A percentile compares a stretch with the other conserved stretches of the same genome.
phyloP scores from a whole-genome alignment of 2,888 invertebrate species.

The Orchesella flavescens region DNA sequence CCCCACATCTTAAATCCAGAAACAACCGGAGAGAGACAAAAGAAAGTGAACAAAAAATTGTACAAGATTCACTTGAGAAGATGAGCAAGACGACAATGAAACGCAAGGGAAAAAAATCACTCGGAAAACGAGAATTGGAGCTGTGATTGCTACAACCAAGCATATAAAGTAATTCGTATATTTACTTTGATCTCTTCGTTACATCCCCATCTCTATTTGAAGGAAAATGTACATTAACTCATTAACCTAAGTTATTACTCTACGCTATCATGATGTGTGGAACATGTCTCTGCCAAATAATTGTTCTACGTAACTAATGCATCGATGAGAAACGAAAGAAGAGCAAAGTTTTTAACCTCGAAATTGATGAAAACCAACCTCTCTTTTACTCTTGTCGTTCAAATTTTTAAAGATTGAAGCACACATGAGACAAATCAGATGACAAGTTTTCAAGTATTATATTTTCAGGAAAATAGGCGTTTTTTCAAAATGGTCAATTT shows the following conservation, averaged over 20 bases:
- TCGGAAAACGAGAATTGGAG: slow-evolving; percentile 14
- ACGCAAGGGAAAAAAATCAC: slow-evolving; percentile 1
- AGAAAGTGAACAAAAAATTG: neutral
- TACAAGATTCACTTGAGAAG: slow-evolving; percentile 11
- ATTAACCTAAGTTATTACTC: neutral
- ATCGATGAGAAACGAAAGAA: slow-evolving; percentile 8
- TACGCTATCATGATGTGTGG: neutral
- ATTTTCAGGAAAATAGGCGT: no score
- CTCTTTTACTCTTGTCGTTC: neutral
- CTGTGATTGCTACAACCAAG: slow-evolving; percentile 40
- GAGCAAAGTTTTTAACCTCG: neutral
- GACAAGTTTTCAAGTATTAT: slow-evolving; percentile 10
- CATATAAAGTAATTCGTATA: slow-evolving; percentile 32
- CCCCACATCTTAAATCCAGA: slow-evolving; percentile 79
- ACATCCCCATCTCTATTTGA: neutral
- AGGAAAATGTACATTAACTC: neutral
- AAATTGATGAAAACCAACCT: neutral
- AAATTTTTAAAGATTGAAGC: slow-evolving; percentile 13
- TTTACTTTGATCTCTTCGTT: slow-evolving; percentile 10
- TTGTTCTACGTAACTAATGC: neutral
- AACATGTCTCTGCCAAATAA: slow-evolving; percentile 19
- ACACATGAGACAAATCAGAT: slow-evolving; percentile 56
- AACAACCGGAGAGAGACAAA: neutral
- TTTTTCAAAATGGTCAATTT: no score
- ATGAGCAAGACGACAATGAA: slow-evolving; percentile 5